Base-by-base conservation (phyloP, 2,888 invertebrate species). In the Azorinus chamasolen region DNA sequence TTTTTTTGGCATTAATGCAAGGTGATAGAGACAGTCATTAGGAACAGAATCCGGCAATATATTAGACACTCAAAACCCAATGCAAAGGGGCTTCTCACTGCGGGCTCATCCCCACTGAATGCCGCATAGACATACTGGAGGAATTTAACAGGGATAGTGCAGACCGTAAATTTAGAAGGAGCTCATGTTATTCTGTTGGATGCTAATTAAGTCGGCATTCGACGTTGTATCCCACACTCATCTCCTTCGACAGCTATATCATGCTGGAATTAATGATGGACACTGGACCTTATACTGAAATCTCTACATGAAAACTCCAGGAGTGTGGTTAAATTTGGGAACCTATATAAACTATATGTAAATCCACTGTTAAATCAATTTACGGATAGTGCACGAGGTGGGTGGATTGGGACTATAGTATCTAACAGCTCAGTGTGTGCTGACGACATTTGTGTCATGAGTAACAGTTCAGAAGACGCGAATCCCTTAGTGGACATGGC, bases 81-180 rank as follows among this genome's bases (percentile, higher is more conserved):
- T 8, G 12, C 65, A 57, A 18, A 37, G 69, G 27, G 69, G 61
- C 1, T 69, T 69, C 46, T n/a, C n/a, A 69, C 69, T 2, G 14
- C 22, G 14, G 48, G 48, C 22, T 14, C 61, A 16, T 69, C 61
- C 32, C 69, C 61, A 32, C 8, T 69, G n/a, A 39, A 61, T 32
- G 69, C 69, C 3, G 45, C 54, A 27, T 22, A 37, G n/a, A 37
- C 1, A 53, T 69, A 1, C 2, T 62, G 1, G 22, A 50, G n/a
- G n/a, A n/a, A n/a, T n/a, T n/a, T n/a, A n/a, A n/a, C n/a, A n/a
- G n/a, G n/a, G n/a, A n/a, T n/a, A n/a, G n/a, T n/a, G n/a, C n/a
- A n/a, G n/a, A n/a, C n/a, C n/a, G n/a, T n/a, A n/a, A n/a, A n/a
- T n/a, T n/a, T n/a, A n/a, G n/a, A n/a, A n/a, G n/a, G n/a, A n/a